Evolutionary conservation across 1,140 invertebrate genomes (phyloP).

Genomic region (Gryon sp.): DNA sequence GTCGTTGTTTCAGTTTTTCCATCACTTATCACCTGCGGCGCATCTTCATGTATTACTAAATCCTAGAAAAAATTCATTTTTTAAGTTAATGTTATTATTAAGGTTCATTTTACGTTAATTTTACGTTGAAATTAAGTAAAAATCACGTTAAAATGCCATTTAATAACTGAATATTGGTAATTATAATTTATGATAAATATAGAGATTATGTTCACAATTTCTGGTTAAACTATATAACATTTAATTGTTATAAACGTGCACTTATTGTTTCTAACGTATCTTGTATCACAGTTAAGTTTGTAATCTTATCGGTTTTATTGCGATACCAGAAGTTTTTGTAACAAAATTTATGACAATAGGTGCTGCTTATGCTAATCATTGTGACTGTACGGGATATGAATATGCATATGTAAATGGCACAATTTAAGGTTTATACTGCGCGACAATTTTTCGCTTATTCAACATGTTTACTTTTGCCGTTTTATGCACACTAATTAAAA

Average conservation of each 20-base stretch:
- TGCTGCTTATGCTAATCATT: constrained; percentile 47
- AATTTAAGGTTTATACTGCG: constrained; percentile 3
- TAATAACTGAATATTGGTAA: too few relatives aligned
- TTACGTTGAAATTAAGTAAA: neutral
- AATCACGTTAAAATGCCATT: too few relatives aligned
- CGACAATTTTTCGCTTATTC: too few relatives aligned
- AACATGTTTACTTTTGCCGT: constrained; percentile 1
- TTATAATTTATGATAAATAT: too few relatives aligned
- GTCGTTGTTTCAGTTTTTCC: constrained; percentile 66
- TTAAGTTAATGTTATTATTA: neutral
- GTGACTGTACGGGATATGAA: constrained; percentile 11
- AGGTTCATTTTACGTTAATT: too few relatives aligned
- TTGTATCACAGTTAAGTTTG: constrained; percentile 15
- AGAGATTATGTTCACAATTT: neutral
- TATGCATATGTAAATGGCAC: constrained; percentile 7
- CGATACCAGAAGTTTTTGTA: constrained; percentile 50
- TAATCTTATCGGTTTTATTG: constrained; percentile 49
- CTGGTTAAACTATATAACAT: constrained; percentile 1
- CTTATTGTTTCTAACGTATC: constrained; percentile 4
- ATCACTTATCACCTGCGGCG: constrained; percentile 70
- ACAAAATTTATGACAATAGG: constrained; percentile 44
- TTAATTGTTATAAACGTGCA: neutral
- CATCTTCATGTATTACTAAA: constrained; percentile 78
- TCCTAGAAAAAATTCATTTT: constrained; percentile 69
- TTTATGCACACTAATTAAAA: too few relatives aligned